These are phyloP conservation scores for Ctenodactylus gundi DNA, from an alignment of 2,113 vertebrate species.

Conservation along the genomic window DNA sequence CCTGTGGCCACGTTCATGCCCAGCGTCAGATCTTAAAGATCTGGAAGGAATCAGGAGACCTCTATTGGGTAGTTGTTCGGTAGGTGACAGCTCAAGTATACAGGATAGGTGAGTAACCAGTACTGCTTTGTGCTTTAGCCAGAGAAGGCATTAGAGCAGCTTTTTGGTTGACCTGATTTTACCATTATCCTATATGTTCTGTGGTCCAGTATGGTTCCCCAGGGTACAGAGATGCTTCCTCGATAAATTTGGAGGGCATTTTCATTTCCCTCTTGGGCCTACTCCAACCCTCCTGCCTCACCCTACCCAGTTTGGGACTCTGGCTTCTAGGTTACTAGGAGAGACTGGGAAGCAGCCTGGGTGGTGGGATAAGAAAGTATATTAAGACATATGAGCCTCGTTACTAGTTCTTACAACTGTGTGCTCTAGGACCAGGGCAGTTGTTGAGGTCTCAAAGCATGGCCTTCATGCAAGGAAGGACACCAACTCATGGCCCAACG, in stretches of 20 bases:
- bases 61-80: neutral
- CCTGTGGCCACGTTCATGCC: neutral
- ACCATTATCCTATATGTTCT: neutral
- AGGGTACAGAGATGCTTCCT: neutral
- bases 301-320: neutral
- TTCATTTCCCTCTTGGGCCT: neutral
- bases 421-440: neutral
- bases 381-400: neutral
- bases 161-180: neutral
- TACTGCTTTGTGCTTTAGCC: neutral
- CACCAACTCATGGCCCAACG: too few relatives aligned
- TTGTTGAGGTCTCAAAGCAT: neutral
- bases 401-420: neutral
- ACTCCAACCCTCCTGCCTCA: too few relatives aligned
- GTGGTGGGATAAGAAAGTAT: neutral
- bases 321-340: neutral
- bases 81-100: neutral
- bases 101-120: neutral
- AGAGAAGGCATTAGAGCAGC: neutral
- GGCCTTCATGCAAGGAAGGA: neutral
- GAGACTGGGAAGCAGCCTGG: neutral
- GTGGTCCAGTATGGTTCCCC: neutral
- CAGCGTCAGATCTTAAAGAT: neutral
- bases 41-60: neutral
- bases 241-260: neutral